Evolutionary conservation across 30 jellyfish, hydroid and myxozoan genomes (phyloP), one percentile per base, ranked within the genome.

Genomic region (Aurelia coerulea): DNA sequence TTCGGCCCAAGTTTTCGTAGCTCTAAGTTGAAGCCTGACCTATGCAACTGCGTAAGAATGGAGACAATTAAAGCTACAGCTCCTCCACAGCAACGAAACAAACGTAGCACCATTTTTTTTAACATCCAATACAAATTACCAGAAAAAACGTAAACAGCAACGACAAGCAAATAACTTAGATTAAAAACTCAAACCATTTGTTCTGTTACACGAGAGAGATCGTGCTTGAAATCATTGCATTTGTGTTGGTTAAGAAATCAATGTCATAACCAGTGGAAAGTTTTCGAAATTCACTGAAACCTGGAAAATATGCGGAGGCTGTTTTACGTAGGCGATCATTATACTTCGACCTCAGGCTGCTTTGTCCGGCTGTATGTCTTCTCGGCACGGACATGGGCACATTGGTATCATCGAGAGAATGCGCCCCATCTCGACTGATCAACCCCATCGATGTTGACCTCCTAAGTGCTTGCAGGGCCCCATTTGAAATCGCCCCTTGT

Each of bases 401-500:
- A 23, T 23, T 60, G 34, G 35, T n/a, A 60, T 60, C 70, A 60
- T 60, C 70, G 11, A 60, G 35, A 17, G 70, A 60, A 60, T 60
- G 10, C 33, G 12, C 70, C 1, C 39, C 37, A 3, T 60, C 70
- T 60, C 70, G 12, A 23, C 15, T 33, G 13, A 46, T 46, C 56
- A 46, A 6, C 56, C 14, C 56, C 23, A 74, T 64, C 33, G 92
- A 83, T 18, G 69, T 33, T 31, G 92, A 83, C 31, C 86, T 70
- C 56, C 39, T 37, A 5, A 83, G 73, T 37, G 92, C 92, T 63
- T 60, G 73, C 4, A 83, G 59, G n/a, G 92, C 83, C 1, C 77
- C 62, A 51, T 74, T 83, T 14, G 92, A 83, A 72, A 83, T 83
- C 39, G 92, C 92, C 35, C 92, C 86, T 34, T 83, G 83, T n/a